Evolutionary conservation across 2,888 invertebrate species (phyloP).

Genomic region (Coleophora flavipennella): DNA sequence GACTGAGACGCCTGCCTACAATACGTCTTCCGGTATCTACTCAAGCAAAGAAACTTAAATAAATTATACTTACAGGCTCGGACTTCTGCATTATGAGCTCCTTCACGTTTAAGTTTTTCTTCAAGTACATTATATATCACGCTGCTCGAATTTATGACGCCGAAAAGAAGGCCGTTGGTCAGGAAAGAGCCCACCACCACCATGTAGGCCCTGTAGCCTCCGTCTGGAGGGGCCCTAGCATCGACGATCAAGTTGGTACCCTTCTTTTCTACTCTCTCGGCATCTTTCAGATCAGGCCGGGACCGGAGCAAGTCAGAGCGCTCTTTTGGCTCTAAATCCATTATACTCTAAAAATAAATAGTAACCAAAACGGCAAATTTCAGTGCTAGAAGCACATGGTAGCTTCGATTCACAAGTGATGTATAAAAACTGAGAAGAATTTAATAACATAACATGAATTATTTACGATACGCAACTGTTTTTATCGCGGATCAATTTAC

Average conservation of each 20-base stretch:
- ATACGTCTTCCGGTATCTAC: too few species aligned
- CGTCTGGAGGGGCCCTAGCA: conserved; percentile 77
- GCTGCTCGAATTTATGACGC: conserved; percentile 91
- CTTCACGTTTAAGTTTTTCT: conserved; percentile 74
- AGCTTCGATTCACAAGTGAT: conserved; percentile 1
- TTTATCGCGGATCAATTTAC: background rate
- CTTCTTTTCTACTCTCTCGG: conserved; percentile 29
- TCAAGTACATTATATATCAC: conserved; percentile 82
- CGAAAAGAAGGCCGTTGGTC: conserved; percentile 92
- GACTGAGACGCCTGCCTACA: too few species aligned
- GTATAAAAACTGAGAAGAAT: background rate
- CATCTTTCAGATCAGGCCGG: conserved; percentile 23
- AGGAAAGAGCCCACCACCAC: conserved; percentile 89
- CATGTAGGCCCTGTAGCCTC: conserved; percentile 84
- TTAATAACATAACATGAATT: background rate
- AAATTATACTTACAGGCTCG: conserved; percentile 82
- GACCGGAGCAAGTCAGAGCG: conserved; percentile 40
- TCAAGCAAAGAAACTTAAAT: too few species aligned
- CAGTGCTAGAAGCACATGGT: conserved; percentile 10
- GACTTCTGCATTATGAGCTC: conserved; percentile 80
- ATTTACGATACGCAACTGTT: background rate
- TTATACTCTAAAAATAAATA: conserved; percentile 15
- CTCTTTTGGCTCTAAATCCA: conserved; percentile 43
- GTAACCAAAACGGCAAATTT: background rate
- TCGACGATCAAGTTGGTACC: conserved; percentile 9